A percentile compares a stretch with the other conserved stretches of the same genome.
Evolutionary conservation across 2,888 invertebrate species (phyloP).

Genomic region (Drosophila tanythrix): DNA sequence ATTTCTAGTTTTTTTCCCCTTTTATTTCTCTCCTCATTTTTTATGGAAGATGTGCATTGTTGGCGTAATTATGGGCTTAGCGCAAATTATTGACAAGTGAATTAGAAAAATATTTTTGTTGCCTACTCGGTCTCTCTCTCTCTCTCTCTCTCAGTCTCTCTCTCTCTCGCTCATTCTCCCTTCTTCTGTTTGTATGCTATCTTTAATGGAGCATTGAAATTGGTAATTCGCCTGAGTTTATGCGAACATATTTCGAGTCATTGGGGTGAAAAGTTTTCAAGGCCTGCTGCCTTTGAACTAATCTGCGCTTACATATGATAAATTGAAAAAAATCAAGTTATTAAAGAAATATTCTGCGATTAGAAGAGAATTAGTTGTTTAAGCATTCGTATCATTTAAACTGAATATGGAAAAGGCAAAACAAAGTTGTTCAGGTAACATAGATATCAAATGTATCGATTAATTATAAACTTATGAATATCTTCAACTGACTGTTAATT

Average conservation of each 20-base stretch:
- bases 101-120: constrained; percentile 71
- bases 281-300: constrained; percentile 24
- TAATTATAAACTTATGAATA: neutral
- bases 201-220: constrained; percentile 54
- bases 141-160: neutral
- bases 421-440: neutral
- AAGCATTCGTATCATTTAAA: neutral
- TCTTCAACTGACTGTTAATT: neutral
- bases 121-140: neutral
- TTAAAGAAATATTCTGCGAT: neutral
- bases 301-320: constrained; percentile 25
- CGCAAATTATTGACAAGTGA: constrained; percentile 76
- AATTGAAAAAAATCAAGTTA: constrained; percentile 2
- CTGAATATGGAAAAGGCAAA: neutral
- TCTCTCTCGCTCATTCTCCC: neutral
- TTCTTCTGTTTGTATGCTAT: constrained; percentile 30
- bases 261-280: constrained; percentile 37
- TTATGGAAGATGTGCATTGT: constrained; percentile 61
- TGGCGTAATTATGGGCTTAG: constrained; percentile 77
- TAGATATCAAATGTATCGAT: neutral
- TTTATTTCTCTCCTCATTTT: constrained; percentile 14
- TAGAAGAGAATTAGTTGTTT: neutral
- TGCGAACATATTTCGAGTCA: constrained; percentile 40
- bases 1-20: constrained; percentile 39
- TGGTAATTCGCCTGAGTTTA: constrained; percentile 48